Evolutionary conservation across 1,140 invertebrate genomes (phyloP).

Genomic region (Drosophila melanica): DNA sequence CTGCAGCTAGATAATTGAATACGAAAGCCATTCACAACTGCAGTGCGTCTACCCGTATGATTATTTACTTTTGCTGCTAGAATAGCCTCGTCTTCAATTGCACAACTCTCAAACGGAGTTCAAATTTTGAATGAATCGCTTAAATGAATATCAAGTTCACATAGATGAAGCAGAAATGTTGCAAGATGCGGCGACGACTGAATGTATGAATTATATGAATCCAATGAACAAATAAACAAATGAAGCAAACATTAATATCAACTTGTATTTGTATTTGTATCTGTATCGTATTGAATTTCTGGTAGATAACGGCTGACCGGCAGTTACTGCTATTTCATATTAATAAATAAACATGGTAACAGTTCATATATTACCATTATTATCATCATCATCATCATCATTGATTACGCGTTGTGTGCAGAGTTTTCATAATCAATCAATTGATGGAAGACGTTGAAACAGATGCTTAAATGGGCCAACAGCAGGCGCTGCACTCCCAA

Average conservation of each 20-base stretch:
- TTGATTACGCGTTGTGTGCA: conserved; percentile 49
- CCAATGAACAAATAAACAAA: conserved; percentile 18
- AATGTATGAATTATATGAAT: background rate
- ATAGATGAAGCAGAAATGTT: conserved; percentile 8
- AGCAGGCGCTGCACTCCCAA: background rate
- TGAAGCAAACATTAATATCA: conserved; percentile 48
- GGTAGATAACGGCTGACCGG: conserved; percentile 1
- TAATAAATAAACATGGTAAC: conserved; percentile 66
- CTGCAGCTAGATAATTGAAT: conserved; percentile 30
- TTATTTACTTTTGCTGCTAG: background rate
- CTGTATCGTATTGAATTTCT: background rate
- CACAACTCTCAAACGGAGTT: conserved; percentile 2
- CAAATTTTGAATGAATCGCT: background rate
- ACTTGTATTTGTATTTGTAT: conserved; percentile 20
- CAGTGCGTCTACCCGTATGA: too few species aligned
- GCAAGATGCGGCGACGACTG: conserved; percentile 1
- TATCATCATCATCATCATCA: conserved; percentile 47
- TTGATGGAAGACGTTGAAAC: conserved; percentile 37
- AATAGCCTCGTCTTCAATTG: conserved; percentile 9
- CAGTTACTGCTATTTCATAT: conserved; percentile 54
- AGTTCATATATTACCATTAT: conserved; percentile 42
- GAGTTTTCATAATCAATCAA: conserved; percentile 67
- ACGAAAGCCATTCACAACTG: background rate
- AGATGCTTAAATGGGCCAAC: conserved; percentile 26
- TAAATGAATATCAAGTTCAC: background rate